These are phyloP conservation scores for Mirounga angustirostris DNA, from an alignment of 2,113 vertebrate genomes.

Conservation along the genomic window DNA sequence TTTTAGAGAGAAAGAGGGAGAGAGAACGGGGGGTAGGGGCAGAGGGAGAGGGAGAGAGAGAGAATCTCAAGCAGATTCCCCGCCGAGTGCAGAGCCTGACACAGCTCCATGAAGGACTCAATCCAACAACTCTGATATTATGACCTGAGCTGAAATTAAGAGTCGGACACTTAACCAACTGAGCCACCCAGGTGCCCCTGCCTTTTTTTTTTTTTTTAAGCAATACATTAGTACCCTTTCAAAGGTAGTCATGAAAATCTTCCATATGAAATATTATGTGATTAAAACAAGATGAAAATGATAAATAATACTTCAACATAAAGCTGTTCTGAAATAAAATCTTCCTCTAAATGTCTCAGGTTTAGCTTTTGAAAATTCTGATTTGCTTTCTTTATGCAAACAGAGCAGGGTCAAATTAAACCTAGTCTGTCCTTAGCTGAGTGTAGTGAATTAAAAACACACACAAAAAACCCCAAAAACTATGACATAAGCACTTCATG, in stretches of 20 bases:
- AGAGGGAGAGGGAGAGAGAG: background rate
- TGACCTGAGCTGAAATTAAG: background rate
- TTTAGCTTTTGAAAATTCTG: slow-evolving; percentile 57
- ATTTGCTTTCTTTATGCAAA: slow-evolving; percentile 73
- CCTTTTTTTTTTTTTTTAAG: background rate
- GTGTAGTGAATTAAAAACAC: background rate
- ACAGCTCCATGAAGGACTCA: background rate
- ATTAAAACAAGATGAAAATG: slow-evolving; percentile 72
- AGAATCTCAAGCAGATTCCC: background rate
- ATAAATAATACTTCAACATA: slow-evolving; percentile 45
- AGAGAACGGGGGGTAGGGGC: background rate
- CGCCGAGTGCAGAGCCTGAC: background rate
- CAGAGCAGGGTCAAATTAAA: slow-evolving; percentile 75
- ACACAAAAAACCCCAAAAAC: background rate
- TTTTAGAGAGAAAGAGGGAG: background rate
- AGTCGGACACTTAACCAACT: background rate
- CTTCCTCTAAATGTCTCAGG: slow-evolving; percentile 54
- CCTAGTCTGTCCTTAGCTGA: slow-evolving; percentile 69
- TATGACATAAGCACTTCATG: slow-evolving; percentile 81
- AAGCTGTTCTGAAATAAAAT: slow-evolving; percentile 39
- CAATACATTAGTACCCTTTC: slow-evolving; percentile 51
- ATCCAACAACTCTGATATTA: background rate
- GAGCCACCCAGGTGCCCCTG: background rate
- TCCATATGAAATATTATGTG: slow-evolving; percentile 69
- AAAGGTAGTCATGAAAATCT: slow-evolving; percentile 57